These are phyloP conservation scores for Adelphocoris suturalis DNA, from an alignment of 2,888 invertebrate species.

Conservation along the genomic window DNA sequence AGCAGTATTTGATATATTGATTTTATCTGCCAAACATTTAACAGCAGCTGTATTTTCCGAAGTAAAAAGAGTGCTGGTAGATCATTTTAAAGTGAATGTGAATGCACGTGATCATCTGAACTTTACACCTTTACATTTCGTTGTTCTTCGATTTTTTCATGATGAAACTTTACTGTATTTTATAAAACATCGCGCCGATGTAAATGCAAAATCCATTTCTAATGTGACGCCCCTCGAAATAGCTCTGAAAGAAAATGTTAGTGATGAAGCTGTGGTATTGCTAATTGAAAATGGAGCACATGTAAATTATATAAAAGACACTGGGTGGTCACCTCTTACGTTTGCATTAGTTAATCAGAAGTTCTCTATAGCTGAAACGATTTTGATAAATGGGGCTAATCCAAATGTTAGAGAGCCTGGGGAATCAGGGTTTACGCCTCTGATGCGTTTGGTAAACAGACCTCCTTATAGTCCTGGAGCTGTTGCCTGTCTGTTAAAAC, in stretches of 20 bases:
- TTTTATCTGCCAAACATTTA: not conserved
- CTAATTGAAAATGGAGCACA: conserved; percentile 39
- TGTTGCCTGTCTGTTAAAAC: not conserved
- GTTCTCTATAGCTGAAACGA: not conserved
- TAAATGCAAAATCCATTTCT: not conserved
- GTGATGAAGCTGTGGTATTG: not conserved
- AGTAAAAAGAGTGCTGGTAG: not conserved
- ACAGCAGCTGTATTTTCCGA: not conserved
- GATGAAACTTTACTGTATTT: not conserved
- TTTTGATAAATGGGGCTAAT: not conserved
- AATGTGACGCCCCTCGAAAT: not conserved
- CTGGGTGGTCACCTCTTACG: conserved; percentile 17
- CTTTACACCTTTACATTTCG: conserved; percentile 12
- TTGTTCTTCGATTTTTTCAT: not conserved
- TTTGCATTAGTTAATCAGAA: not conserved
- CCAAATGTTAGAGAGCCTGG: conserved; percentile 7
- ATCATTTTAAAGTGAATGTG: not conserved
- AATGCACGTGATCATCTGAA: not conserved
- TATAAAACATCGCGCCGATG: conserved; percentile 14
- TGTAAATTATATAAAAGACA: not conserved
- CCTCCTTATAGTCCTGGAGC: not conserved
- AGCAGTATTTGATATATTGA: not conserved
- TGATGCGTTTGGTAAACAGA: conserved; percentile 6
- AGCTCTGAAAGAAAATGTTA: not conserved
- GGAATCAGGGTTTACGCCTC: not conserved